Conservation (phyloP, 2,113 vertebrate species). For the Myiopsitta monachus region DNA sequence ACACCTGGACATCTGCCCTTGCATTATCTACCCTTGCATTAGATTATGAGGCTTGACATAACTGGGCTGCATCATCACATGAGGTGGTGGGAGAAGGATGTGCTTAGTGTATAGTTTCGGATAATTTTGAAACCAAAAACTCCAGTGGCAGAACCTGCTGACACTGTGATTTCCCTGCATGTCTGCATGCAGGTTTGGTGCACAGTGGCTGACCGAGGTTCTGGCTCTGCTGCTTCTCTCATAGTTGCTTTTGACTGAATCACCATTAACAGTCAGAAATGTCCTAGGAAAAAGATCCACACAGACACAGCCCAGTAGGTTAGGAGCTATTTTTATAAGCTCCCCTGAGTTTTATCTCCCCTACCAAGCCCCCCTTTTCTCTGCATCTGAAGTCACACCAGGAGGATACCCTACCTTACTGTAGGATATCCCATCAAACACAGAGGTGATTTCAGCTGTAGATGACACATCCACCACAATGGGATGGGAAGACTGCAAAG, state of each 20-base stretch:
- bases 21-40: background rate
- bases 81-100: background rate
- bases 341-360: background rate
- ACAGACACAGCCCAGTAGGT: background rate
- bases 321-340: background rate
- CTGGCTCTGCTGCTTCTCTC: background rate
- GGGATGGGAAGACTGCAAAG: slow-evolving; percentile 89
- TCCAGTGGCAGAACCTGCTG: background rate
- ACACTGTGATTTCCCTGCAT: background rate
- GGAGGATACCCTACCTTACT: slow-evolving; percentile 82
- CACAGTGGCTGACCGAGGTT: background rate
- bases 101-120: background rate
- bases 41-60: background rate
- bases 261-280: background rate
- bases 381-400: background rate
- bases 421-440: slow-evolving; percentile 95
- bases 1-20: background rate
- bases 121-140: background rate
- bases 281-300: background rate
- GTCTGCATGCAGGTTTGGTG: background rate
- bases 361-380: background rate
- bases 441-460: slow-evolving; percentile 95
- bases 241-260: background rate
- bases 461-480: slow-evolving; percentile 86
- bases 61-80: background rate